Conservation (phyloP, 2,797 vertebrate species). For the Limosa lapponica region DNA sequence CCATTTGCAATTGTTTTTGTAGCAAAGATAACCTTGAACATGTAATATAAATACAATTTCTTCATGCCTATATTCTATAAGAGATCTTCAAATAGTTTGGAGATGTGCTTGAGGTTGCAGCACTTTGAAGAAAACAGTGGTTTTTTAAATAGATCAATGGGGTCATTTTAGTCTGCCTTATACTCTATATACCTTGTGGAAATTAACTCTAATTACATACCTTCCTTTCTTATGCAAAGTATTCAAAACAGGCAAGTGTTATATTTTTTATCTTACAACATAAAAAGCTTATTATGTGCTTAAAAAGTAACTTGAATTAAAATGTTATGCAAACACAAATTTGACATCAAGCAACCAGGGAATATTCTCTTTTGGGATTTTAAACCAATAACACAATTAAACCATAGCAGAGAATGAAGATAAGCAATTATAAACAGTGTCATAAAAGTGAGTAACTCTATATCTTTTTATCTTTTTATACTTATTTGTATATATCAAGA, state of each 20-base stretch:
- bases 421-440: not conserved
- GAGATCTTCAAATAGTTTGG: not conserved
- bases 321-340: conserved; percentile 6
- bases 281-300: not conserved
- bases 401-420: not conserved
- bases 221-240: not conserved
- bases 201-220: not conserved
- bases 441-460: not conserved
- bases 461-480: not conserved
- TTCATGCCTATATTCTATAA: not conserved
- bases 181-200: not conserved
- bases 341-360: not conserved
- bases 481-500: not conserved
- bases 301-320: conserved; percentile 10
- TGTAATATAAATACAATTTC: not conserved
- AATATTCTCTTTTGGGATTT: not conserved
- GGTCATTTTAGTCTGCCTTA: not conserved
- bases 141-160: not conserved
- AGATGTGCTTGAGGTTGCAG: not conserved
- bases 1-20: not conserved
- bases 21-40: not conserved
- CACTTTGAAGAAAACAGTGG: not conserved
- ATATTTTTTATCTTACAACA: not conserved
- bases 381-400: conserved; percentile 12
- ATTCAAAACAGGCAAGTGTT: not conserved